A percentile compares a stretch with the other conserved stretches of the same genome.
Evolutionary conservation across 1,140 invertebrate genomes (phyloP).

Genomic region (Hyphantria cunea): DNA sequence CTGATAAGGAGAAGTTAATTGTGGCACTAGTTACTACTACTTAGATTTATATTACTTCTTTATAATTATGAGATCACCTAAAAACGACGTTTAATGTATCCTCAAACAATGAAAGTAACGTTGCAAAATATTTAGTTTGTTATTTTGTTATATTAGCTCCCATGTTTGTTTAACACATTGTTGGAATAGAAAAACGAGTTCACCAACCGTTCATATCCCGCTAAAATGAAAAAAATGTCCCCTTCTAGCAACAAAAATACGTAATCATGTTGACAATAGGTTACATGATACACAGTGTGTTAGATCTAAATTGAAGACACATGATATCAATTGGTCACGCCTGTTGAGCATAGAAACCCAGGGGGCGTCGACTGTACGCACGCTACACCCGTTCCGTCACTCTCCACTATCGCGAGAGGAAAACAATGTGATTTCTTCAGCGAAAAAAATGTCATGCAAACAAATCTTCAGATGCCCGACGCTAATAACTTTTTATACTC

Average conservation of each 20-base stretch:
- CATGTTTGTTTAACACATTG: no score
- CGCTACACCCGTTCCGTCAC: slow-evolving; percentile 56
- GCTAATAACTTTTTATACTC: slow-evolving; percentile 22
- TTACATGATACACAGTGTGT: slow-evolving; percentile 23
- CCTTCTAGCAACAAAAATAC: slow-evolving; percentile 3
- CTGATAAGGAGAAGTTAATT: no score
- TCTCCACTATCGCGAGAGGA: slow-evolving; percentile 57
- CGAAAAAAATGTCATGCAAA: slow-evolving; percentile 35
- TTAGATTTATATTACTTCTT: no score
- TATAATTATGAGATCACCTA: no score
- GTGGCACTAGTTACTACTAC: no score
- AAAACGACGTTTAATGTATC: no score
- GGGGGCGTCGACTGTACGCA: slow-evolving; percentile 55
- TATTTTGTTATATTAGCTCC: neutral
- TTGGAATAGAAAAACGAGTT: no score
- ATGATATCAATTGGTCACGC: slow-evolving; percentile 56
- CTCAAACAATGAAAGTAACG: no score
- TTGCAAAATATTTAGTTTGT: no score
- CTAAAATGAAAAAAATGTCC: neutral
- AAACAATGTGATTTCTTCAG: slow-evolving; percentile 58
- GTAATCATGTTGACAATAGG: slow-evolving; percentile 30
- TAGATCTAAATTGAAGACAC: slow-evolving; percentile 38
- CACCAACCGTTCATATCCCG: neutral
- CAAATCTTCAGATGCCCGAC: slow-evolving; percentile 13
- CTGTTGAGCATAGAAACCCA: slow-evolving; percentile 52